Base-by-base conservation (phyloP, 2,888 invertebrate genomes). In the Agrilus cyanescens region DNA sequence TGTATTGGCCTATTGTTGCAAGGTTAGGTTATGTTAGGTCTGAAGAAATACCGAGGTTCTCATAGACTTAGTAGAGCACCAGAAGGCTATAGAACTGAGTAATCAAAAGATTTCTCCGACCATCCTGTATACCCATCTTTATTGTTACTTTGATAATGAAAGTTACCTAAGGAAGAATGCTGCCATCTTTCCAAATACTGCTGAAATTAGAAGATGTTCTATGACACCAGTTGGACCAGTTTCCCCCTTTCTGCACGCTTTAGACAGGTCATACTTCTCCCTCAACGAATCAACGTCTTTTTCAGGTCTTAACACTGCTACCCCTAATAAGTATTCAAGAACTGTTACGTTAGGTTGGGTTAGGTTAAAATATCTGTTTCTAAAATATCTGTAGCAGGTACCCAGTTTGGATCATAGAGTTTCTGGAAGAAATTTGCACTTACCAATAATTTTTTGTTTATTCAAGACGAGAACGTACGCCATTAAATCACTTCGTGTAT, bases 141-240 rank as follows among this genome's bases (percentile, higher is more conserved):
- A n/a, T n/a, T n/a, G n/a, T n/a, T 20, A 6, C 7, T 20, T 20
- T 20, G 4, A 20, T 5, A 20, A 20, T 20, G 20, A 20, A 20
- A 20, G 6, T 20, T 25, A 25, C 25, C 25, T 25, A 10, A 25
- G 25, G 4, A 25, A 25, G 4, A 4, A 76, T 15, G 71, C 69
- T 1, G 69, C 61, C 49, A 76, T 72, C 8, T 69, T 68, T 47
- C 75, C 72, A 55, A 82, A 72, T 2, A 72, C 68, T 2, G 81
- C 79, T 12, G 74, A 75, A 48, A 82, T 53, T 4, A 76, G 58
- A 30, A 71, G 61, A 42, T 67, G 66, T 41, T 70, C 59, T 2
- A 75, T 51, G 5, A 63, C 52, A 0, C 69, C 72, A 50, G 65
- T 67, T n/a, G 48, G 43, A 32, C 54, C 52, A 38, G 65, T 55